phyloP scores from a whole-genome alignment of 2,797 vertebrate species.

The Fundulus diaphanus region DNA sequence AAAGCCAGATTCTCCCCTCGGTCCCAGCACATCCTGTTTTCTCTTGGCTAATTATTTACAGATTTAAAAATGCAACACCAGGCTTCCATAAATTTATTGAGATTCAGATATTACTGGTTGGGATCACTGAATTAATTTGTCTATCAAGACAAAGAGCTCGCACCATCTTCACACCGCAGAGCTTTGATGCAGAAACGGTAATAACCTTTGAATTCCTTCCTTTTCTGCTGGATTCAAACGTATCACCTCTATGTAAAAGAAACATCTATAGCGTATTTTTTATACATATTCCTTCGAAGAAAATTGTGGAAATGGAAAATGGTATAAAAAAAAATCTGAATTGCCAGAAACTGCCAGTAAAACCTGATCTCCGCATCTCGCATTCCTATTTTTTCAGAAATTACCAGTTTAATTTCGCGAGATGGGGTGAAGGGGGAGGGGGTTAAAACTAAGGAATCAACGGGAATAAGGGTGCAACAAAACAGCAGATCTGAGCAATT shows the following conservation, averaged over 20 bases:
- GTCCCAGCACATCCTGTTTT: constrained; percentile 15
- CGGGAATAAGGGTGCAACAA: constrained; percentile 25
- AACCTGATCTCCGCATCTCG: background rate
- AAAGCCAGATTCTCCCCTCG: constrained; percentile 40
- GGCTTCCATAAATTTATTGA: constrained; percentile 22
- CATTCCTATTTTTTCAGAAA: constrained; percentile 20
- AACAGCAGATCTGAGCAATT: constrained; percentile 1
- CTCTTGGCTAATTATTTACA: constrained; percentile 21
- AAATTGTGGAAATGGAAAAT: too few relatives aligned
- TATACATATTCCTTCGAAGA: background rate
- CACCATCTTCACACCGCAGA: background rate
- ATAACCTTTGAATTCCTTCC: too few relatives aligned
- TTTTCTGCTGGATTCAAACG: too few relatives aligned
- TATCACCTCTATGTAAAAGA: background rate
- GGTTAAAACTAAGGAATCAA: constrained; percentile 43
- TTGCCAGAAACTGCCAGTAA: too few relatives aligned
- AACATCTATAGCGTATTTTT: background rate
- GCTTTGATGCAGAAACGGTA: background rate
- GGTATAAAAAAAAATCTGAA: too few relatives aligned
- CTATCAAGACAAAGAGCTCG: background rate
- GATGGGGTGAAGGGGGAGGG: constrained; percentile 30
- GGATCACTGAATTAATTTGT: constrained; percentile 19
- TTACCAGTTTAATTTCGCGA: background rate
- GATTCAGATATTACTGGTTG: constrained; percentile 19
- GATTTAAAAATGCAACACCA: constrained; percentile 11